Conservation (phyloP, 2,113 vertebrate species). For the Spermophilus dauricus region DNA sequence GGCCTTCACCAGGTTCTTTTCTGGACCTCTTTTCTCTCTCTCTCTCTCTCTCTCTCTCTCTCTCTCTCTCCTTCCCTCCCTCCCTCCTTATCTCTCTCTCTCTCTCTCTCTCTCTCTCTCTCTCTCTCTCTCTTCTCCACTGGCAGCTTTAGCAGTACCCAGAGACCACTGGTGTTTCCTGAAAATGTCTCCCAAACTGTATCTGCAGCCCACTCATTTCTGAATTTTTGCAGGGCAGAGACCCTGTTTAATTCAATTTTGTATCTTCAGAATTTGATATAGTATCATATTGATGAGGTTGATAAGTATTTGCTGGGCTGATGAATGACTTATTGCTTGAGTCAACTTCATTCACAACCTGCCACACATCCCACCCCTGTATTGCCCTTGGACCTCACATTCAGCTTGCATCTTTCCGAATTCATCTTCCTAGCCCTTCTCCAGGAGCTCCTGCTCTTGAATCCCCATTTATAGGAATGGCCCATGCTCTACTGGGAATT, state of each 20-base stretch:
- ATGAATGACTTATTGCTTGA: neutral
- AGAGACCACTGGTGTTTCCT: neutral
- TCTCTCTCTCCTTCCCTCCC: rapidly evolving
- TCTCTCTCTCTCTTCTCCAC: rapidly evolving
- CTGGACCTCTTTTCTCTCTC: neutral
- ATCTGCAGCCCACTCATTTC: neutral
- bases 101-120: rapidly evolving
- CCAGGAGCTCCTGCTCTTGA: neutral
- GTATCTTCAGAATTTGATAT: neutral
- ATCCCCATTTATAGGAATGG: neutral
- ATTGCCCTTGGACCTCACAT: neutral
- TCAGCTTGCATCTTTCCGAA: neutral
- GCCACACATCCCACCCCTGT: neutral
- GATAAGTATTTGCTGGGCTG: neutral
- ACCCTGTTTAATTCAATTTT: neutral
- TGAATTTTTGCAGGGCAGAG: neutral
- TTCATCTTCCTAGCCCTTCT: neutral
- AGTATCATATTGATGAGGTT: neutral
- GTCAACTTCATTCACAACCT: neutral
- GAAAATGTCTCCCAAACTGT: neutral
- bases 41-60: too few species aligned
- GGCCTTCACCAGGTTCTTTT: neutral
- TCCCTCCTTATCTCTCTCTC: too few species aligned
- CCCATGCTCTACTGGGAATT: neutral
- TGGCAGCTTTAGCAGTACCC: neutral